Conservation (phyloP, 2,888 invertebrate genomes). For the Stomorhina lunata region DNA sequence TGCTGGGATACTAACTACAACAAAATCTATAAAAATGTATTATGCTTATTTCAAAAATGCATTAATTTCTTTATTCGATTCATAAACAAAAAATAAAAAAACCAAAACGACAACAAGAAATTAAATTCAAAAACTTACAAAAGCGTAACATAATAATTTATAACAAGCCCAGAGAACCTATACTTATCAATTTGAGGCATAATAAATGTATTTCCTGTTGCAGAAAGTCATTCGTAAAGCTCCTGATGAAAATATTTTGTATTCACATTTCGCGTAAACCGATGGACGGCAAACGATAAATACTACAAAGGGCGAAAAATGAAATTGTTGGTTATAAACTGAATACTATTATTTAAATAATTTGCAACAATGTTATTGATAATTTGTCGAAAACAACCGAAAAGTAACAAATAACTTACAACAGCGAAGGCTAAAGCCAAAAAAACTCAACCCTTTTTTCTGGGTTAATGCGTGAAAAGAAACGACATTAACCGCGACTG, state of each 20-base stretch:
- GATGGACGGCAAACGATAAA: background rate
- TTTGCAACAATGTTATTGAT: conserved; percentile 59
- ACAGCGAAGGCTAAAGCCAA: background rate
- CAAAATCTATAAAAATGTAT: background rate
- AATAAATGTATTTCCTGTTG: conserved; percentile 56
- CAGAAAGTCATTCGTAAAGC: conserved; percentile 3
- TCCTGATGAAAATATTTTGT: conserved; percentile 6
- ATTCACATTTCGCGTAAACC: conserved; percentile 23
- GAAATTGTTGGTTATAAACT: conserved; percentile 25
- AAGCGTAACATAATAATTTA: conserved; percentile 62
- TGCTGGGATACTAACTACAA: conserved; percentile 14
- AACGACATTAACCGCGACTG: background rate
- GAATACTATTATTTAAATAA: conserved; percentile 57
- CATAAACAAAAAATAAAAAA: background rate
- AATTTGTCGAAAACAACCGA: conserved; percentile 44
- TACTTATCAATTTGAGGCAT: conserved; percentile 57
- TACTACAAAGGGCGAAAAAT: background rate
- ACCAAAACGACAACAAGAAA: background rate
- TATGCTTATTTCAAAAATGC: conserved; percentile 10
- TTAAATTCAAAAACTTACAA: conserved; percentile 48
- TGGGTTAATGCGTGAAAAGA: background rate
- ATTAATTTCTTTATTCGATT: conserved; percentile 36
- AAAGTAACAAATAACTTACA: background rate
- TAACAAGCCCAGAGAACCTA: conserved; percentile 51
- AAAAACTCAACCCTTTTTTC: conserved; percentile 37